Conservation (phyloP, 2,888 invertebrate species). For the Ichneumoninae sp. region DNA sequence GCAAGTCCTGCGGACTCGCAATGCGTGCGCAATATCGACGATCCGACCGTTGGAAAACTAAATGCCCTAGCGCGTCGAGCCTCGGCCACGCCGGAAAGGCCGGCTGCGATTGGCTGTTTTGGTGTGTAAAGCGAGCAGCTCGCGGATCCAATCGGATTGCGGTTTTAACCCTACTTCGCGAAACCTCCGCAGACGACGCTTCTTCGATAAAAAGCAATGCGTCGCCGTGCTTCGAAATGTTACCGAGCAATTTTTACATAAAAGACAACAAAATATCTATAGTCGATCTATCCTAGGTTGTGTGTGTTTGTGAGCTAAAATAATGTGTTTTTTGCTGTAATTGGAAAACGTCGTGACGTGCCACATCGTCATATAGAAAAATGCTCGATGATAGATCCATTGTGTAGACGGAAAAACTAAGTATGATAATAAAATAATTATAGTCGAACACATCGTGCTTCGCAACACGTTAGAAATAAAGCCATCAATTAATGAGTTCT, state of each 20-base stretch:
- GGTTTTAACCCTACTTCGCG: not conserved
- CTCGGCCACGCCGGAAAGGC: not conserved
- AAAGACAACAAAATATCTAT: not conserved
- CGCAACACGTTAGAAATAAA: not conserved
- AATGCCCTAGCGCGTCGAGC: slow-evolving; percentile 3
- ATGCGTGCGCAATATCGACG: not conserved
- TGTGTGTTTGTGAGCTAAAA: not conserved
- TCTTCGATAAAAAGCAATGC: not conserved
- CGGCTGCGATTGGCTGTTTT: not conserved
- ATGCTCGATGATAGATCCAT: not conserved
- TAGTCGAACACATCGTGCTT: not conserved
- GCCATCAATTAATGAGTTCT: not conserved
- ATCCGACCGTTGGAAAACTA: not conserved
- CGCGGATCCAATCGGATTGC: not conserved
- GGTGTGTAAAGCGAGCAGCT: not conserved
- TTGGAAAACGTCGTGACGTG: not conserved
- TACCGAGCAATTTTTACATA: too few species aligned
- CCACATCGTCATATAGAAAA: not conserved
- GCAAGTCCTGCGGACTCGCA: not conserved
- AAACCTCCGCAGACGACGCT: not conserved
- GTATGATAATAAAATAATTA: not conserved
- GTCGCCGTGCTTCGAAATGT: too few species aligned
- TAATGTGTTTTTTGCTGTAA: not conserved
- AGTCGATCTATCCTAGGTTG: not conserved
- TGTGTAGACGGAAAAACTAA: not conserved